These are phyloP conservation scores for Ceratina australensis DNA, from an alignment of 1,140 invertebrate species.

Conservation along the genomic window DNA sequence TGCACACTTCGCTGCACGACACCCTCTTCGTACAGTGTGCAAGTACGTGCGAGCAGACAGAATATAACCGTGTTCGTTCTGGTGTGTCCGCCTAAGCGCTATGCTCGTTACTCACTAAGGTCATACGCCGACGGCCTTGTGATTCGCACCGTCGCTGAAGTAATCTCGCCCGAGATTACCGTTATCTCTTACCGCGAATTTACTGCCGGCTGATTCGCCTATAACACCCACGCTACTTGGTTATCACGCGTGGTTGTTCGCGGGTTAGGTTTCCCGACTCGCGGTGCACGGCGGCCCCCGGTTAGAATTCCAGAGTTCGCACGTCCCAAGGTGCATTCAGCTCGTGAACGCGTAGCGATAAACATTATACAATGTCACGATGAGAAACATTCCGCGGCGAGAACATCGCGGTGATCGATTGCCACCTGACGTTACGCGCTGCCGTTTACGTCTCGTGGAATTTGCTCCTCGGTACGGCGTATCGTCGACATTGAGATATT, in stretches of 20 bases:
- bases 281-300: neutral
- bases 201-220: conserved; percentile 54
- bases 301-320: conserved; percentile 10
- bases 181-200: conserved; percentile 62
- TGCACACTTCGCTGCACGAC: conserved; percentile 39
- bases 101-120: conserved; percentile 74
- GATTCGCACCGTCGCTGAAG: conserved; percentile 65
- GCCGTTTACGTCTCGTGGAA: neutral
- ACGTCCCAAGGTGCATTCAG: conserved; percentile 18
- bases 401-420: conserved; percentile 11
- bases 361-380: no score
- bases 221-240: conserved; percentile 39
- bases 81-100: conserved; percentile 47
- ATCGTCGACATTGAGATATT: neutral
- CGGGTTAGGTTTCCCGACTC: conserved; percentile 13
- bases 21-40: conserved; percentile 32
- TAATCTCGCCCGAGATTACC: conserved; percentile 59
- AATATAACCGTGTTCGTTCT: conserved; percentile 40
- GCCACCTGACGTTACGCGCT: neutral
- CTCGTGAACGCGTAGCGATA: neutral
- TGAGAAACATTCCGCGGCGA: neutral
- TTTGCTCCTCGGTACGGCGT: neutral
- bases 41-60: conserved; percentile 28
- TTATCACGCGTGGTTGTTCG: neutral
- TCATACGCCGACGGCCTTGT: conserved; percentile 73